Percentiles rank a stretch among this genome's conserved stretches.
Evolutionary conservation across 2,113 vertebrate genomes (phyloP).

Genomic region (Cavia aperea): DNA sequence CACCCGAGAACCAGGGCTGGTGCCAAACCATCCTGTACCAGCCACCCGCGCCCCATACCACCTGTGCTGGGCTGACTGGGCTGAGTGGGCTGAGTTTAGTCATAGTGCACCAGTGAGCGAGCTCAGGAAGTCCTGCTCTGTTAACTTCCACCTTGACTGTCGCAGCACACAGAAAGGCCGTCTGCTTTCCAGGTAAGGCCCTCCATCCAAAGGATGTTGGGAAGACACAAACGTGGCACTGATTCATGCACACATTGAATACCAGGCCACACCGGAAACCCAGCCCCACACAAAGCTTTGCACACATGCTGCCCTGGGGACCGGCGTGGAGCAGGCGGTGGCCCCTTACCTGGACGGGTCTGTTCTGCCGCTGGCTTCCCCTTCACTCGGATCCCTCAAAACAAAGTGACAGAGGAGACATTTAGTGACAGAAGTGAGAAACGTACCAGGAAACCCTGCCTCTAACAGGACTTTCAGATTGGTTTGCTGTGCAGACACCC

Average conservation of each 20-base stretch:
- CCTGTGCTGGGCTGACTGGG: background rate
- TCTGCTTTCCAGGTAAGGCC: constrained; percentile 49
- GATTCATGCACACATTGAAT: background rate
- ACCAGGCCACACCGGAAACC: constrained; percentile 43
- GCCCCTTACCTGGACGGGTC: constrained; percentile 93
- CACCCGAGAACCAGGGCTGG: background rate
- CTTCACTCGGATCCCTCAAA: constrained; percentile 98
- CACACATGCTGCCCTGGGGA: constrained; percentile 35
- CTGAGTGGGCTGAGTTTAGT: constrained; percentile 43
- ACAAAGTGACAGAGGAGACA: constrained; percentile 83
- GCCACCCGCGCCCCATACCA: background rate
- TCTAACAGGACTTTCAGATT: constrained; percentile 68
- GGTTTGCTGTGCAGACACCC: constrained; percentile 55
- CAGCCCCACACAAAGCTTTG: background rate
- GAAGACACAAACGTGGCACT: background rate
- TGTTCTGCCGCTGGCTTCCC: constrained; percentile 93
- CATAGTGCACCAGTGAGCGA: constrained; percentile 48
- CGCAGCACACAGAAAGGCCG: background rate
- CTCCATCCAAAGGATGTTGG: constrained; percentile 48
- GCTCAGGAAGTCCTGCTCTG: background rate
- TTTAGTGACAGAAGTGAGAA: constrained; percentile 79
- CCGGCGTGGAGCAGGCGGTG: no score
- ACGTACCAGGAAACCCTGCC: constrained; percentile 74
- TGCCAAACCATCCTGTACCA: background rate
- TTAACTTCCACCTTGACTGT: background rate